Conservation (phyloP, 2,113 vertebrate species). For the Ornithorhynchus anatinus region DNA sequence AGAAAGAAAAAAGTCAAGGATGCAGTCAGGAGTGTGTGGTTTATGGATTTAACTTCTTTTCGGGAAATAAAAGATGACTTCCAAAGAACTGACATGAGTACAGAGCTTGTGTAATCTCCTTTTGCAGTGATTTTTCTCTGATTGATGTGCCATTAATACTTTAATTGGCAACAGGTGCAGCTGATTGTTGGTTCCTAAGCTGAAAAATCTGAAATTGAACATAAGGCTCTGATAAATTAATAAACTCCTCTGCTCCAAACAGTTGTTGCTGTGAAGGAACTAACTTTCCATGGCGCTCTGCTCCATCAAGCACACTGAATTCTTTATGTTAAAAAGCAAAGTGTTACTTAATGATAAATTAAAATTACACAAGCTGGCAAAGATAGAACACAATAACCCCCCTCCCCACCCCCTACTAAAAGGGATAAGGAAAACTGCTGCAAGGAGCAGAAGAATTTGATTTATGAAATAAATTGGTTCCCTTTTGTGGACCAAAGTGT, state of each 20-base stretch:
- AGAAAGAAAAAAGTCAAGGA: conserved; percentile 23
- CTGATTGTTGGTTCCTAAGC: conserved; percentile 79
- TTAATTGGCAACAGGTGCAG: conserved; percentile 89
- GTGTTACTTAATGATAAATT: conserved; percentile 80
- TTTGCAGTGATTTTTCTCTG: conserved; percentile 75
- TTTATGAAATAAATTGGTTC: conserved; percentile 70
- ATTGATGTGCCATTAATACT: conserved; percentile 83
- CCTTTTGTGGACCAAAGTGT: conserved; percentile 58
- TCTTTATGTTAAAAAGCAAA: conserved; percentile 83
- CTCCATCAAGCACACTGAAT: conserved; percentile 80
- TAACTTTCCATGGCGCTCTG: conserved; percentile 74
- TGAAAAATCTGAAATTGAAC: conserved; percentile 81
- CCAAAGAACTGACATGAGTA: conserved; percentile 69
- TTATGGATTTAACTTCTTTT: conserved; percentile 74
- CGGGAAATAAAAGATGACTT: conserved; percentile 74
- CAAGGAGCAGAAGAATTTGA: conserved; percentile 64
- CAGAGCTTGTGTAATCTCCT: conserved; percentile 69
- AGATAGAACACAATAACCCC: conserved; percentile 70
- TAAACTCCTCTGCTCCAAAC: conserved; percentile 81
- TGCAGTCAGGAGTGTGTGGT: conserved; percentile 44
- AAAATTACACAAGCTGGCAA: conserved; percentile 74
- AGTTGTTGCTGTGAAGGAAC: conserved; percentile 78
- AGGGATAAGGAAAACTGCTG: conserved; percentile 70
- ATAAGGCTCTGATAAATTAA: conserved; percentile 88
- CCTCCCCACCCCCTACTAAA: conserved; percentile 62